phyloP scores from a whole-genome alignment of 1,140 invertebrate species.

The Lepidurus couesii region DNA sequence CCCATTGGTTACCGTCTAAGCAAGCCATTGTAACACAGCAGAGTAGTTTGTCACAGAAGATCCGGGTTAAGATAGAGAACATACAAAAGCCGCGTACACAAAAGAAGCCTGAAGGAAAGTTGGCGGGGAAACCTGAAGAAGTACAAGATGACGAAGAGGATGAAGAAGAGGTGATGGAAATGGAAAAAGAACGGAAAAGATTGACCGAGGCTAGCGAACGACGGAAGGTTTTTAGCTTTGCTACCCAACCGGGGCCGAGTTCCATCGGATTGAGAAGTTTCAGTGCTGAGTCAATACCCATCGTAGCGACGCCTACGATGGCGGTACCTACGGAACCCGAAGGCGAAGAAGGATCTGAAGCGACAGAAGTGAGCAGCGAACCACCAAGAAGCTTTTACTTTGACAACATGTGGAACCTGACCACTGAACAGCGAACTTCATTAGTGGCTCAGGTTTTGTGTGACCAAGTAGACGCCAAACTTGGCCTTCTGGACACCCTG shows the following conservation, averaged over 20 bases:
- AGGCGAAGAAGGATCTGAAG: neutral
- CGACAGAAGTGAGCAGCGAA: neutral
- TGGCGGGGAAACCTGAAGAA: neutral
- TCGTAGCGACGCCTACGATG: no score
- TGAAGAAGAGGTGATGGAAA: neutral
- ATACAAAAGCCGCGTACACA: neutral
- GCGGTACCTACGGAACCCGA: neutral
- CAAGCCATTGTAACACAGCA: neutral
- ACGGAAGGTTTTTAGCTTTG: neutral
- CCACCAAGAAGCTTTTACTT: neutral
- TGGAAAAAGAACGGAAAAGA: slow-evolving; percentile 25
- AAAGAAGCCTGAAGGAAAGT: neutral
- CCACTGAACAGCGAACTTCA: neutral
- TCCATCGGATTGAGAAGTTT: neutral
- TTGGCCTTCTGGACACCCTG: neutral
- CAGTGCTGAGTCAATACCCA: neutral
- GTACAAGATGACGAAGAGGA: slow-evolving; percentile 19
- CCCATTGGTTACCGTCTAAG: no score
- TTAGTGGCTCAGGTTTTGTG: neutral
- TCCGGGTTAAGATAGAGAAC: neutral
- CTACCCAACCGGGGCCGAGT: neutral
- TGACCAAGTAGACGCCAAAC: slow-evolving; percentile 27
- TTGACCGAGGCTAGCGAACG: neutral
- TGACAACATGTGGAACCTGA: slow-evolving; percentile 15
- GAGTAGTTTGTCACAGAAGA: neutral